Evolutionary conservation across 2,797 vertebrate species (phyloP).

Genomic region (Naso thynnoides): DNA sequence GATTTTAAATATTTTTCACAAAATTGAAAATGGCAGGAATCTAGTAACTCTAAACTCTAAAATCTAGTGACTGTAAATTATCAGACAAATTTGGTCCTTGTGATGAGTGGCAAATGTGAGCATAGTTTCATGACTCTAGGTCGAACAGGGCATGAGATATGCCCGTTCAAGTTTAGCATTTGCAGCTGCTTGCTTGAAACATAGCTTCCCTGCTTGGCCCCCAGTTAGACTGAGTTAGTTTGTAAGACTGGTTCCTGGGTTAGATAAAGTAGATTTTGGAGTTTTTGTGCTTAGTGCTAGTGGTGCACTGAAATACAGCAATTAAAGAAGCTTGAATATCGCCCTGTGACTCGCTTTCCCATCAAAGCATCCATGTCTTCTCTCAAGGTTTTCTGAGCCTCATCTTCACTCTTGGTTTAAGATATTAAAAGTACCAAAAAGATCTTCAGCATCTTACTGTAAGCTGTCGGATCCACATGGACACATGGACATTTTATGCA

Average conservation of each 20-base stretch:
- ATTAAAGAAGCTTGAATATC: neutral
- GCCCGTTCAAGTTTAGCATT: no score
- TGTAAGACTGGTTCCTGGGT: conserved; percentile 1
- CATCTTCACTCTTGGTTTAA: neutral
- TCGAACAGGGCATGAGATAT: no score
- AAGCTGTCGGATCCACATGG: neutral
- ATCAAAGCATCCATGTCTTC: conserved; percentile 4
- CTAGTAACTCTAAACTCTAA: no score
- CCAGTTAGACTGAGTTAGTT: no score
- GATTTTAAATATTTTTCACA: no score
- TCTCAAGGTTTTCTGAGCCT: conserved; percentile 3
- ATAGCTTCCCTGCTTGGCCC: no score
- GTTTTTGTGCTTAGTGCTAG: neutral
- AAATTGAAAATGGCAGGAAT: no score
- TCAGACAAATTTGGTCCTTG: no score
- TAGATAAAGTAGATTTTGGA: neutral
- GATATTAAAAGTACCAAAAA: neutral
- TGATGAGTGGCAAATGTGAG: no score
- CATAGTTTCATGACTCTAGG: no score
- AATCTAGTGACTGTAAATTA: no score
- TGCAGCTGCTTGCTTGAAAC: no score
- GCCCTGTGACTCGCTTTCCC: neutral
- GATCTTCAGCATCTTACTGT: neutral
- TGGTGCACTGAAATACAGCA: neutral
- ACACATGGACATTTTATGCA: neutral